phyloP scores from a whole-genome alignment of 2,797 vertebrate genomes.

The Malurus leucopterus region DNA sequence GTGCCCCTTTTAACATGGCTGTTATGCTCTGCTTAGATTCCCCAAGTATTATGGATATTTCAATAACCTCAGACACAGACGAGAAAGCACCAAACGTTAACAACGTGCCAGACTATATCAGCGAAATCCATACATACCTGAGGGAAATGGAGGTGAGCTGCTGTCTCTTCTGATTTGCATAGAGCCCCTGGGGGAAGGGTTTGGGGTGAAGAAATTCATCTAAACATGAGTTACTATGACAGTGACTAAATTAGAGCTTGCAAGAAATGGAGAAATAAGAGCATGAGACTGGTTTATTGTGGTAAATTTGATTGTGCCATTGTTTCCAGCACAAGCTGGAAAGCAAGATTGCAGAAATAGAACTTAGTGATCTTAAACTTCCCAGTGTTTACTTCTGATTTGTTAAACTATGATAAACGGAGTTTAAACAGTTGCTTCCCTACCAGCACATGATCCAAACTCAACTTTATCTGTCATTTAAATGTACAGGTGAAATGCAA shows the following conservation, averaged over 20 bases:
- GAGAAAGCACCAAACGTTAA: slow-evolving; percentile 81
- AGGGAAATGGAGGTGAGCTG: slow-evolving; percentile 89
- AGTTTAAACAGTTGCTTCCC: neutral
- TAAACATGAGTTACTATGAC: neutral
- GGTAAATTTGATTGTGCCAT: neutral
- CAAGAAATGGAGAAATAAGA: neutral
- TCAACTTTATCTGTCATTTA: neutral
- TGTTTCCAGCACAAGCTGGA: neutral
- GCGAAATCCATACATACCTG: slow-evolving; percentile 87
- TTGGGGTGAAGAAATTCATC: neutral
- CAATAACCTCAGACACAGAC: slow-evolving; percentile 79
- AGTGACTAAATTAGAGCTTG: neutral
- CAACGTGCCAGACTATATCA: slow-evolving; percentile 84
- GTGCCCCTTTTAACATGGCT: neutral
- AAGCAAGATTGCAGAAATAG: neutral
- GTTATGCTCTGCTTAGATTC: slow-evolving; percentile 77
- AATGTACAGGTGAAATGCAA: slow-evolving; percentile 84
- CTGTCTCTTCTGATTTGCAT: neutral
- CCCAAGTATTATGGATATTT: slow-evolving; percentile 90
- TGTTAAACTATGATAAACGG: neutral
- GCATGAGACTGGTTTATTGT: neutral
- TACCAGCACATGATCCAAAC: neutral
- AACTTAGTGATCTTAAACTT: neutral
- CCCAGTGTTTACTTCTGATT: neutral
- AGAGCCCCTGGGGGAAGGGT: neutral